Evolutionary conservation across 2,797 vertebrate genomes (phyloP), one percentile per base, ranked within the genome.

Genomic region (Gymnothorax javanicus): DNA sequence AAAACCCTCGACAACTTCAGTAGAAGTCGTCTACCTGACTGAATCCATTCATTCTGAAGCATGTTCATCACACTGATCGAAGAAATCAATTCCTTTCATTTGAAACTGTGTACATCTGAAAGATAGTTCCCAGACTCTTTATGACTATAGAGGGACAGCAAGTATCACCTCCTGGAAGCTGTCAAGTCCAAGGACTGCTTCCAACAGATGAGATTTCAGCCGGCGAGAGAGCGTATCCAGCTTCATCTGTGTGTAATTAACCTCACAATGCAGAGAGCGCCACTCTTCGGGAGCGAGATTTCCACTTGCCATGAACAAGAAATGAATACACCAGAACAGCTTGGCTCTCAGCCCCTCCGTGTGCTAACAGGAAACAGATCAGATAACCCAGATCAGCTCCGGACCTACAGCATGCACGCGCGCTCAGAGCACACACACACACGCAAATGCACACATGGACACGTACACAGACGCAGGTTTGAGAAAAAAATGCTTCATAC

Each of bases 311-410:
- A 85, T 90, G 89, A 90, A 89, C 86, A 90, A 87, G 86, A 88
- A 90, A 88, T 82, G 85, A 85, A 89, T 88, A 89, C 15, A 57
- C 62, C 25, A 75, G 43, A 58, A 73, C 27, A 43, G 58, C 64
- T 77, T 77, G 71, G 84, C 77, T 85, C 79, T 17, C 59, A 75
- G 56, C 59, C 54, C 54, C 84, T 87, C 82, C 71, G 71, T 54
- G 86, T 89, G 89, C 90, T 90, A 90, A 89, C 84, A 85, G 88
- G 88, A 89, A 86, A 87, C 89, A 89, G 88, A 88, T 89, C 85
- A 77, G 86, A 83, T 85, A 83, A 86, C 84, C 57, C 83, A 67
- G 90, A 86, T 75, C 60, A 62, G 83, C 50, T 88, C 88, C 89
- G 90, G 64, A 67, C 50, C 71, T 54, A 54, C 59, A 27, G 13